Base-by-base conservation (phyloP, 2,888 invertebrate species). In the Aspidapion aeneum region DNA sequence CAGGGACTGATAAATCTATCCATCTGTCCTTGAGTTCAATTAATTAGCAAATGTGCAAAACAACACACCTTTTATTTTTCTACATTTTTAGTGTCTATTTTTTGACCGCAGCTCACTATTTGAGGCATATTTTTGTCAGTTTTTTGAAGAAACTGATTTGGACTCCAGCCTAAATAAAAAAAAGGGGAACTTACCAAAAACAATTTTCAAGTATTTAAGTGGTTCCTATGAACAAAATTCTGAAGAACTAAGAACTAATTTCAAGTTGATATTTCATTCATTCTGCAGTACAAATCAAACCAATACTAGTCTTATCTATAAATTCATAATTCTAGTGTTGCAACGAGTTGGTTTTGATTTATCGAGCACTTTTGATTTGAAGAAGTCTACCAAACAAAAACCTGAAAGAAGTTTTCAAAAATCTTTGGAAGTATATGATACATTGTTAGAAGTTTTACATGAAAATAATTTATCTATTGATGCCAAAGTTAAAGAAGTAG, bases 341-440 rank as follows among this genome's bases (percentile, higher is more conserved):
- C 70, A 76, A 64, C 59, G 71, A 16, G 63, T 75, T 49, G 76
- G 77, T 55, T 75, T 77, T 66, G 68, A 77, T 61, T 22, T 73
- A n/a, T 67, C 66, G 51, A 58, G 64, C 16, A 63, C 68, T 59
- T 72, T 74, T 49, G 64, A 69, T 59, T 63, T 69, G 48, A 57
- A 60, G 50, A 67, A 69, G 63, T 58, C 62, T 55, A 61, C 66
- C 7, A 69, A 66, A 60, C 20, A 63, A 50, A 64, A 71, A 63
- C 52, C 60, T 58, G 18, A 58, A 18, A 19, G 66, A 48, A 7
- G 50, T 19, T 63, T 73, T 55, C 62, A 68, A 56, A 70, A 69
- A 66, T 73, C 76, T 1, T 60, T 76, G 48, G 63, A 62, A 16
- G 65, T 75, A 51, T 21, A 76, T 55, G 68, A 69, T 5, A 70